These are phyloP conservation scores for Notarius lentiginosus DNA, from an alignment of 2,113 vertebrate genomes.

Conservation along the genomic window DNA sequence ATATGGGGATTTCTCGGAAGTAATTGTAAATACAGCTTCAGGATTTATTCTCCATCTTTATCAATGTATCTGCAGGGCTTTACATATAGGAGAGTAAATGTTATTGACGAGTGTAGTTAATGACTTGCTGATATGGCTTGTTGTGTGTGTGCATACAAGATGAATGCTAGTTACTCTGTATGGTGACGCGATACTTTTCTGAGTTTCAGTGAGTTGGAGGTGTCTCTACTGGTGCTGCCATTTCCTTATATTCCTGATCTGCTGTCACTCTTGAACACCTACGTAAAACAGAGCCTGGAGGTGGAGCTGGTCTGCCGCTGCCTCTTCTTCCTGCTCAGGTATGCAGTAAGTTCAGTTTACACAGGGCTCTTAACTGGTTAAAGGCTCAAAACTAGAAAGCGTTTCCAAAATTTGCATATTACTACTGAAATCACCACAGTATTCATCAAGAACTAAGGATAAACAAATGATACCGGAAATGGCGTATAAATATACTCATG, in stretches of 20 bases:
- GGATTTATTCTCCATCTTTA: not conserved
- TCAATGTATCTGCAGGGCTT: not conserved
- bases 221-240: slow-evolving; percentile 90
- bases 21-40: not conserved
- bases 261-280: slow-evolving; percentile 82
- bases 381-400: not conserved
- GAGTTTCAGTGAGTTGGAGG: slow-evolving; percentile 85
- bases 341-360: not conserved
- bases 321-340: slow-evolving; percentile 96
- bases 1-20: not conserved
- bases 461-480: not conserved
- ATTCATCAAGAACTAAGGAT: not conserved
- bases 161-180: not conserved
- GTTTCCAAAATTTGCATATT: not conserved
- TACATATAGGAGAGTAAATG: not conserved
- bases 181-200: not conserved
- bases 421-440: not conserved
- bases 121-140: not conserved
- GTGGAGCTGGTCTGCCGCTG: slow-evolving; percentile 91
- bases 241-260: slow-evolving; percentile 90
- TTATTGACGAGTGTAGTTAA: not conserved
- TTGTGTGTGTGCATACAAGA: not conserved
- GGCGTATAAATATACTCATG: not conserved
- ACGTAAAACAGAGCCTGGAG: slow-evolving; percentile 80
- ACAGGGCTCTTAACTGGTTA: not conserved